These are phyloP conservation scores for Macrostomum lignano DNA, from an alignment of 1,140 invertebrate species.

Conservation along the genomic window DNA sequence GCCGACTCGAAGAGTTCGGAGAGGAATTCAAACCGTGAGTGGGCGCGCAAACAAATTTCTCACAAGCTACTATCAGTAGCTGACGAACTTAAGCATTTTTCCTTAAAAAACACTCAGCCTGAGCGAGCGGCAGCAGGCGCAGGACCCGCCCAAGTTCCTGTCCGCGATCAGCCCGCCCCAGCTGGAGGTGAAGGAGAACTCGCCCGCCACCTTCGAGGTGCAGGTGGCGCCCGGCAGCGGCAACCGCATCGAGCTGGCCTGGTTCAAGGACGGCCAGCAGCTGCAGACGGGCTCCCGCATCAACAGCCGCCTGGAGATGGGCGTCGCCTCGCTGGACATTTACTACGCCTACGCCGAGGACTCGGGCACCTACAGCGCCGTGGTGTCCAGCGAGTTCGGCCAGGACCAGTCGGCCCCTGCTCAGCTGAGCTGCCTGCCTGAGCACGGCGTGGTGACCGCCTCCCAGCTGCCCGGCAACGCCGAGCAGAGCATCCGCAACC, in stretches of 20 bases:
- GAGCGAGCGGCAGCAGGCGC: too few species aligned
- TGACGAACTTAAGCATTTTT: too few species aligned
- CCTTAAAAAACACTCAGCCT: too few species aligned
- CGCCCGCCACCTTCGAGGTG: constrained; percentile 10
- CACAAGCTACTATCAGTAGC: too few species aligned
- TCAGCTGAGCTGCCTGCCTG: constrained; percentile 26
- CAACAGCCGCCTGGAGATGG: not conserved
- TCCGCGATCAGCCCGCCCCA: too few species aligned
- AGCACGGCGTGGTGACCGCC: constrained; percentile 49
- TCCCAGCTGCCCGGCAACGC: too few species aligned
- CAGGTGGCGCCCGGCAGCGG: constrained; percentile 50
- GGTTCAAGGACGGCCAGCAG: constrained; percentile 2
- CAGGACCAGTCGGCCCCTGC: not conserved
- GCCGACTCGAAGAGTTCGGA: too few species aligned
- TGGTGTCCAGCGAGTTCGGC: not conserved
- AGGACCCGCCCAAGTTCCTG: too few species aligned
- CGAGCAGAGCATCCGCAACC: constrained; percentile 52
- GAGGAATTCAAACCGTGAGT: too few species aligned
- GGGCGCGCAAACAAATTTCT: too few species aligned
- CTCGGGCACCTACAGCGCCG: not conserved
- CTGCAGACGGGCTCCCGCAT: constrained; percentile 1
- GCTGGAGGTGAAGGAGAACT: too few species aligned
- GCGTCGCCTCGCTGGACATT: constrained; percentile 1
- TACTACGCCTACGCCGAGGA: constrained; percentile 1
- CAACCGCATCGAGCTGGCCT: too few species aligned